Percentiles rank a stretch among this genome's conserved stretches.
These are phyloP conservation scores for Epinephelus awoara DNA, from an alignment of 2,797 vertebrate species.

Conservation along the genomic window DNA sequence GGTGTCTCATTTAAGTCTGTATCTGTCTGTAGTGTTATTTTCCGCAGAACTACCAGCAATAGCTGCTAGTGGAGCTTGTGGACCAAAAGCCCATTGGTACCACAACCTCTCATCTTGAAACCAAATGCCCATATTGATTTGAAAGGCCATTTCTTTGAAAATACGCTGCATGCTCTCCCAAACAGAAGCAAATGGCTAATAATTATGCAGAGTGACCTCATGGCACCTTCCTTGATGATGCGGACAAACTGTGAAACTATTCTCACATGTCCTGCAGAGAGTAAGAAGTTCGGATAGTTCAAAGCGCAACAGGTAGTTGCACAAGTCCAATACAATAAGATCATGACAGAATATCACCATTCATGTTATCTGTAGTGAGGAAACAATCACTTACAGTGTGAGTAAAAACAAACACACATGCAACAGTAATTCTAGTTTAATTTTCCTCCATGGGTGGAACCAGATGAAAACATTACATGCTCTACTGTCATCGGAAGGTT, in stretches of 20 bases:
- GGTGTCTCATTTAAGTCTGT: too few relatives aligned
- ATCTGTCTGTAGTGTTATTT: too few relatives aligned
- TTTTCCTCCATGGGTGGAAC: slow-evolving; percentile 75
- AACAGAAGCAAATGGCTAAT: too few relatives aligned
- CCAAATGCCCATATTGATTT: too few relatives aligned
- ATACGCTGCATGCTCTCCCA: too few relatives aligned
- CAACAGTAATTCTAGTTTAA: slow-evolving; percentile 75
- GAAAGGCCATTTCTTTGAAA: too few relatives aligned
- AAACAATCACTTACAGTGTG: slow-evolving; percentile 55
- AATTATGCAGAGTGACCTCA: too few relatives aligned
- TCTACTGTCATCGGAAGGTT: slow-evolving; percentile 77
- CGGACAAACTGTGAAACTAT: background rate
- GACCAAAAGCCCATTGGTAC: too few relatives aligned
- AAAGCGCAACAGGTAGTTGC: slow-evolving; percentile 30
- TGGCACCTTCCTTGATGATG: background rate
- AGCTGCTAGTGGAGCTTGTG: too few relatives aligned
- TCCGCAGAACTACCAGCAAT: too few relatives aligned
- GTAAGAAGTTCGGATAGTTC: background rate
- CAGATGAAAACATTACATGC: slow-evolving; percentile 81
- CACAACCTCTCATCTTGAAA: too few relatives aligned
- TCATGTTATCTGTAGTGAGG: slow-evolving; percentile 35
- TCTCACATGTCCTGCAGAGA: background rate
- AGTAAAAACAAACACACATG: slow-evolving; percentile 33
- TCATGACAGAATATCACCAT: slow-evolving; percentile 12
- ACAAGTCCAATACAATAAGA: slow-evolving; percentile 12